Percentiles rank a stretch among this genome's conserved stretches.
Conservation (phyloP, 2,113 vertebrate species). For the Chlamydotis undulata region DNA sequence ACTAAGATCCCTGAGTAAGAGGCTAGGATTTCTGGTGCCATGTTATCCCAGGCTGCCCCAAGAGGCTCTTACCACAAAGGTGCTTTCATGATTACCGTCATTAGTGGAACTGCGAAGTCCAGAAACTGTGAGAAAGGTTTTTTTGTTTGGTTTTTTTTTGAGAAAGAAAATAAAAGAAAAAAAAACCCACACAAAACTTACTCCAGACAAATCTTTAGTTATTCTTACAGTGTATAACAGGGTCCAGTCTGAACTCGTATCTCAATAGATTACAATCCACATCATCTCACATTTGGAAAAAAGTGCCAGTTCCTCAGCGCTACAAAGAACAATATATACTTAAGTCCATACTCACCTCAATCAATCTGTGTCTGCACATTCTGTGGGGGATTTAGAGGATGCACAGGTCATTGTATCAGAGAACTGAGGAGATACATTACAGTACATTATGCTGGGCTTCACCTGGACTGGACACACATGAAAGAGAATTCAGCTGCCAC, state of each 20-base stretch:
- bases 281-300: slow-evolving; percentile 34
- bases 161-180: background rate
- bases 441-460: slow-evolving; percentile 59
- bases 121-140: background rate
- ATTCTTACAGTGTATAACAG: slow-evolving; percentile 19
- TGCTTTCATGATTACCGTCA: background rate
- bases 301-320: slow-evolving; percentile 42
- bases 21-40: background rate
- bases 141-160: background rate
- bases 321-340: slow-evolving; percentile 59
- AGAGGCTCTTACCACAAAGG: background rate
- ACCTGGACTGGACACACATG: slow-evolving; percentile 62
- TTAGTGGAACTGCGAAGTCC: background rate
- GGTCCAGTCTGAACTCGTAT: background rate
- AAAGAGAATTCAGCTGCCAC: slow-evolving; percentile 65
- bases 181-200: background rate
- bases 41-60: background rate
- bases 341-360: slow-evolving; percentile 56
- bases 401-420: slow-evolving; percentile 64
- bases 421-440: slow-evolving; percentile 60
- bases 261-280: slow-evolving; percentile 54
- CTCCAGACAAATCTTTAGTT: slow-evolving; percentile 41
- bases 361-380: slow-evolving; percentile 40
- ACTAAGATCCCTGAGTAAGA: background rate
- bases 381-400: slow-evolving; percentile 67